Evolutionary conservation across 2,797 vertebrate genomes (phyloP), one percentile per base, ranked within the genome.

Genomic region (Odontamblyopus lacepedii): DNA sequence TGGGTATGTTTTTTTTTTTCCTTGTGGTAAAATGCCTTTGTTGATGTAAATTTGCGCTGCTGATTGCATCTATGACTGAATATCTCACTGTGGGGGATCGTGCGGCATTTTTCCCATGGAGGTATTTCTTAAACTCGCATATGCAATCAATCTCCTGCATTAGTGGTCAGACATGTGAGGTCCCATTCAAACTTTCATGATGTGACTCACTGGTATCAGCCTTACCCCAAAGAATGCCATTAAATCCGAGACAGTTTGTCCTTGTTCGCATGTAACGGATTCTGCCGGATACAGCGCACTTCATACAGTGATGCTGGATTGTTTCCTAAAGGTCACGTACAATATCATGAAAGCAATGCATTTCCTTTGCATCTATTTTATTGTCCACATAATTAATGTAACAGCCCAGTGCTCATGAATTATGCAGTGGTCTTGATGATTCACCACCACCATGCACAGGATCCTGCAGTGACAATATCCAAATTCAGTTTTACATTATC

Each of bases 1-100:
- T 32, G 98, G 98, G 97, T 99, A 92, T 97, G 97, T 71, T 0
- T 74, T 15, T 69, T 15, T 48, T 15, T 48, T 48, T 48, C 16
- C 67, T 80, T 76, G 75, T 66, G 79, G 80, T 73, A n/a, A 38
- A 67, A 12, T 44, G 7, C 64, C 57, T 82, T 78, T 69, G n/a
- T 82, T 83, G 70, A 70, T 71, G 80, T 80, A 62, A 26, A 41
- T 78, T 83, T 67, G 60, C 27, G 71, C 48, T 35, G 1, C 75
- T 81, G 63, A 76, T 75, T 69, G 53, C 23, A 55, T 61, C 74
- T 55, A 67, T 82, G 55, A 76, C 65, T 74, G 79, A 87, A 80
- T 29, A 69, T 61, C 65, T 83, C 65, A n/a, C 70, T 67, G 72
- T 5, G 13, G 35, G 56, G 67, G 73, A 32, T 27, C 60, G 32